phyloP scores from a whole-genome alignment of 2,113 vertebrate species.

The Chaetodon auriga region DNA sequence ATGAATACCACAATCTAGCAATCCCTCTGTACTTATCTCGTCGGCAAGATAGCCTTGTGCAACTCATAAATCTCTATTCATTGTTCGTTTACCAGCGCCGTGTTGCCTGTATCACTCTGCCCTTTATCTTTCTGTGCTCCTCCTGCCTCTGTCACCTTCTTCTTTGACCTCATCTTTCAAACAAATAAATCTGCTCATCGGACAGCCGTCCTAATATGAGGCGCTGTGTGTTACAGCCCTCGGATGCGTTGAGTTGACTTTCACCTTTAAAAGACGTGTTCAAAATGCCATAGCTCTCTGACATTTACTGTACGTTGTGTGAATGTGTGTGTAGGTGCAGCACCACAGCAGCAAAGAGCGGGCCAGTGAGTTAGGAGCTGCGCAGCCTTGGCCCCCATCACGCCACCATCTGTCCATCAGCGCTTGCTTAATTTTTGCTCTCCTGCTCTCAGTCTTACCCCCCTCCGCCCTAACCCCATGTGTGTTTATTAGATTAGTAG shows the following conservation, averaged over 20 bases:
- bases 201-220: conserved; percentile 45
- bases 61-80: conserved; percentile 52
- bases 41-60: conserved; percentile 42
- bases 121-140: conserved; percentile 45
- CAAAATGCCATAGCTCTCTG: conserved; percentile 70
- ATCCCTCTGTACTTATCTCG: conserved; percentile 33
- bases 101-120: conserved; percentile 20
- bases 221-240: conserved; percentile 28
- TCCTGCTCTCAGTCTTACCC: conserved; percentile 35
- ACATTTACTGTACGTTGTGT: conserved; percentile 57
- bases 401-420: conserved; percentile 71
- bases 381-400: conserved; percentile 51
- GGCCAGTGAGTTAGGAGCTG: conserved; percentile 38
- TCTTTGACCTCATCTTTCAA: conserved; percentile 70
- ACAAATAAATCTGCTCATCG: conserved; percentile 64
- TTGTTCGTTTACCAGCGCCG: conserved; percentile 32
- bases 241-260: conserved; percentile 62
- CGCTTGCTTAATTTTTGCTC: conserved; percentile 63
- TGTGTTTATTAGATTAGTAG: conserved; percentile 71
- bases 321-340: conserved; percentile 13
- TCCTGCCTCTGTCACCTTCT: conserved; percentile 38
- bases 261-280: conserved; percentile 71
- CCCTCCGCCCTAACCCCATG: conserved; percentile 27
- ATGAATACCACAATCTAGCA: neutral
- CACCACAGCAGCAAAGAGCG: conserved; percentile 11